A percentile compares a stretch with the other conserved stretches of the same genome.
Evolutionary conservation across 2,888 invertebrate genomes (phyloP).

Genomic region (Aspidiotus rigidus): DNA sequence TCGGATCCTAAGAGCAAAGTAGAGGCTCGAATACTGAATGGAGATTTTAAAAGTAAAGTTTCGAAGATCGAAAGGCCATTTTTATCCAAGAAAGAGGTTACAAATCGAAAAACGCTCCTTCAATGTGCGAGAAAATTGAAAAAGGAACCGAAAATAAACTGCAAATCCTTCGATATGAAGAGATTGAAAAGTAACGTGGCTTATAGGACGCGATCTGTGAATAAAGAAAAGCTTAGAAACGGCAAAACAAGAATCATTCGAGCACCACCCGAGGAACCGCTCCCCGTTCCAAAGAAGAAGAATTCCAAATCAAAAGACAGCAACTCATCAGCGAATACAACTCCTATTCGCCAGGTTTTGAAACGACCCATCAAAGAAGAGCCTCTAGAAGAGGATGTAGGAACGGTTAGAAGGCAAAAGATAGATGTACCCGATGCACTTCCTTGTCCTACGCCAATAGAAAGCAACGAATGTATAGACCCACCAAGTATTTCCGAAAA

Average conservation of each 20-base stretch:
- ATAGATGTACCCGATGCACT: not conserved
- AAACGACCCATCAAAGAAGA: slow-evolving; percentile 25
- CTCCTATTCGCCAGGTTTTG: not conserved
- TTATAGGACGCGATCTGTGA: slow-evolving; percentile 15
- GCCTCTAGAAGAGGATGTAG: slow-evolving; percentile 4
- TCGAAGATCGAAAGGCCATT: too few relatives aligned
- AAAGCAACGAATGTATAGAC: not conserved
- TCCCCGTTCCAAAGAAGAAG: not conserved
- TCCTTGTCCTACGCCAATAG: not conserved
- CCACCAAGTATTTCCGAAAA: not conserved
- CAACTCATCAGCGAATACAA: not conserved
- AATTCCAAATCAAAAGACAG: not conserved
- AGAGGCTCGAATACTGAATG: not conserved
- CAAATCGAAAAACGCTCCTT: slow-evolving; percentile 4
- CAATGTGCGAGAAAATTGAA: not conserved
- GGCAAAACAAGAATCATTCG: slow-evolving; percentile 18
- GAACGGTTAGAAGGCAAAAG: not conserved
- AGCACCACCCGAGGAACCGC: not conserved
- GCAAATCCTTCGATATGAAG: not conserved
- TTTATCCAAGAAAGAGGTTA: not conserved
- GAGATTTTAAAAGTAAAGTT: not conserved
- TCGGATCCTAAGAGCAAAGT: not conserved
- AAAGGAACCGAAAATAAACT: slow-evolving; percentile 1
- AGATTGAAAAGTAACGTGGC: slow-evolving; percentile 12
- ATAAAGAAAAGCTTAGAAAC: slow-evolving; percentile 17